A percentile compares a stretch with the other conserved stretches of the same genome.
These are phyloP conservation scores for Eurois occulta DNA, from an alignment of 2,888 invertebrate species.

Conservation along the genomic window DNA sequence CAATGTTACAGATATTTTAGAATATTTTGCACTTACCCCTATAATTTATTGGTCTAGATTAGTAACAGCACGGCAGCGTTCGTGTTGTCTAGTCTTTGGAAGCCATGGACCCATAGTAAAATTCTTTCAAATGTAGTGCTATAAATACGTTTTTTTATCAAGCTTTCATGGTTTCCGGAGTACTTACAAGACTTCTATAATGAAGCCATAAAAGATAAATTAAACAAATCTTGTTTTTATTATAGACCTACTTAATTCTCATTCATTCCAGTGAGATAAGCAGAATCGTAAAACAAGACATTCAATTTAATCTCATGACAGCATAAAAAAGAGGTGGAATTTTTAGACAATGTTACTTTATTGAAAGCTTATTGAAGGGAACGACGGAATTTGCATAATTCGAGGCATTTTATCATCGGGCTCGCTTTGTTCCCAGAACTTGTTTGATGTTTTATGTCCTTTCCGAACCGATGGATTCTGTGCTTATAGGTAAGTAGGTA, in stretches of 20 bases:
- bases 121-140: background rate
- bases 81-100: background rate
- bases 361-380: constrained; percentile 53
- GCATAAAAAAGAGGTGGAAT: constrained; percentile 49
- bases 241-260: constrained; percentile 50
- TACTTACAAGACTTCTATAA: constrained; percentile 24
- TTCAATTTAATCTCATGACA: constrained; percentile 61
- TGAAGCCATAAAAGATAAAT: constrained; percentile 63
- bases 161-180: constrained; percentile 21
- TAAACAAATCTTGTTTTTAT: constrained; percentile 56
- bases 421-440: constrained; percentile 48
- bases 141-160: background rate
- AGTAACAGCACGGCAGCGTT: background rate
- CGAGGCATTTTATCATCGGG: constrained; percentile 46
- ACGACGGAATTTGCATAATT: constrained; percentile 55
- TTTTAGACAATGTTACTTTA: constrained; percentile 57
- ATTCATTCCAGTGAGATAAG: constrained; percentile 62
- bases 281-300: constrained; percentile 65
- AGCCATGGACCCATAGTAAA: background rate
- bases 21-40: constrained; percentile 27
- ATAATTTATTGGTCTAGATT: constrained; percentile 32
- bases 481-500: constrained; percentile 5
- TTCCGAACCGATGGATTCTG: constrained; percentile 16
- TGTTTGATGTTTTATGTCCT: constrained; percentile 47
- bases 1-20: constrained; percentile 49